Evolutionary conservation across 2,888 invertebrate species (phyloP).

Genomic region (Geotrupes spiniger): DNA sequence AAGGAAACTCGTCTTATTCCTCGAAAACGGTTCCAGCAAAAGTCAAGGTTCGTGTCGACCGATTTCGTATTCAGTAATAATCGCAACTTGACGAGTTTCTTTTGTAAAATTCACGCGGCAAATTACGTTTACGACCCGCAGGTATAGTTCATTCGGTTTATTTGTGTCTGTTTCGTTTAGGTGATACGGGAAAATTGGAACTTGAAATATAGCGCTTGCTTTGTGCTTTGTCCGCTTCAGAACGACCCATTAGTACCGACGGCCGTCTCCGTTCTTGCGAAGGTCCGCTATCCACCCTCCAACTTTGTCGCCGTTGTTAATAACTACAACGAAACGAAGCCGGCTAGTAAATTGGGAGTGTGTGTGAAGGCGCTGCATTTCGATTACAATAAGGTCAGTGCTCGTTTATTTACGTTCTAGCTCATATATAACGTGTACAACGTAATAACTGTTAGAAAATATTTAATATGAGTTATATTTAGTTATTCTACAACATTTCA

Average conservation of each 20-base stretch:
- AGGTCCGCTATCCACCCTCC: slow-evolving; percentile 58
- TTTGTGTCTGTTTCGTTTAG: slow-evolving; percentile 45
- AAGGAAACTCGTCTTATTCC: slow-evolving; percentile 36
- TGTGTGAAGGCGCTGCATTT: slow-evolving; percentile 92
- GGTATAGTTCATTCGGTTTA: slow-evolving; percentile 11
- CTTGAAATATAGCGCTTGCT: slow-evolving; percentile 86
- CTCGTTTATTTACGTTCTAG: too few relatives aligned
- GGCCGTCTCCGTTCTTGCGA: slow-evolving; percentile 69
- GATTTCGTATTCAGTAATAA: slow-evolving; percentile 16
- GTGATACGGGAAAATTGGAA: slow-evolving; percentile 93
- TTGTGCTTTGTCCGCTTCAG: slow-evolving; percentile 77
- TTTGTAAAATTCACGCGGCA: not conserved
- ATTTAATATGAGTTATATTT: too few relatives aligned
- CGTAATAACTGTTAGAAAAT: too few relatives aligned
- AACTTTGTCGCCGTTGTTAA: slow-evolving; percentile 66
- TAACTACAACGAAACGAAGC: slow-evolving; percentile 51
- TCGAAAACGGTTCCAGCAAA: slow-evolving; percentile 70
- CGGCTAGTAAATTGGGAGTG: slow-evolving; percentile 59
- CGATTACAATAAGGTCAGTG: slow-evolving; percentile 70
- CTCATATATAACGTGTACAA: too few relatives aligned
- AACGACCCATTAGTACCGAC: slow-evolving; percentile 60
- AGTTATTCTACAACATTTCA: too few relatives aligned
- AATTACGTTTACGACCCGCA: not conserved
- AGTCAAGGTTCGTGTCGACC: slow-evolving; percentile 60
- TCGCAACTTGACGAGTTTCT: not conserved